A percentile compares a stretch with the other conserved stretches of the same genome.
Conservation (phyloP, 2,113 vertebrate genomes). For the Chitala chitala region DNA sequence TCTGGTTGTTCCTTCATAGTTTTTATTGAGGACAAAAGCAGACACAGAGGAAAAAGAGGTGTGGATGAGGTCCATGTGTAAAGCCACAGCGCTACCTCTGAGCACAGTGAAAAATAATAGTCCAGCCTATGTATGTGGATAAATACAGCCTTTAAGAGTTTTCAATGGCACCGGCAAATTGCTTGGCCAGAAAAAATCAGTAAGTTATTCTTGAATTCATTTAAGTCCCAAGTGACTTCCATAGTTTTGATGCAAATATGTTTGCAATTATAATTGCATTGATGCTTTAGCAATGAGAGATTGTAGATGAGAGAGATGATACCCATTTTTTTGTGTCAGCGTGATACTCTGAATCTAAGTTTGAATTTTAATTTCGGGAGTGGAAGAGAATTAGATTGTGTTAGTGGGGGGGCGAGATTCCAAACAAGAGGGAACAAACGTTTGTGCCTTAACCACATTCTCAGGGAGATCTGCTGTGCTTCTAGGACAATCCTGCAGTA, state of each 20-base stretch:
- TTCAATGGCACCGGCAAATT: neutral
- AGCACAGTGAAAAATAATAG: too few relatives aligned
- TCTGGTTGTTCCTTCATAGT: neutral
- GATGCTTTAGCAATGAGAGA: neutral
- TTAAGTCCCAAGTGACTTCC: neutral
- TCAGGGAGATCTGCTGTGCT: neutral
- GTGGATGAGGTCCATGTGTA: constrained; percentile 27
- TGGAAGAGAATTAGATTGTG: neutral
- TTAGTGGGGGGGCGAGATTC: neutral
- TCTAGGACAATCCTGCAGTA: too few relatives aligned
- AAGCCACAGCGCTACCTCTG: constrained; percentile 2
- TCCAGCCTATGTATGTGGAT: neutral
- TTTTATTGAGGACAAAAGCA: constrained; percentile 32
- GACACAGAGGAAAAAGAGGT: constrained; percentile 23
- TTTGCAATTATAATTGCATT: neutral
- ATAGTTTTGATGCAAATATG: neutral
- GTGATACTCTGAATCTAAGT: neutral
- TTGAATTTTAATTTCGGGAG: neutral
- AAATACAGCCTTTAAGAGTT: neutral
- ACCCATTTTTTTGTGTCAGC: neutral
- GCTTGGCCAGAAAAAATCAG: neutral
- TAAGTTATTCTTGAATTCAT: neutral
- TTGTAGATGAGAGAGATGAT: too few relatives aligned
- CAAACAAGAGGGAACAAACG: neutral
- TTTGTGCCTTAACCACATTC: constrained; percentile 24